A percentile compares a stretch with the other conserved stretches of the same genome.
These are phyloP conservation scores for Xylota sylvarum DNA, from an alignment of 2,888 invertebrate species.

Conservation along the genomic window DNA sequence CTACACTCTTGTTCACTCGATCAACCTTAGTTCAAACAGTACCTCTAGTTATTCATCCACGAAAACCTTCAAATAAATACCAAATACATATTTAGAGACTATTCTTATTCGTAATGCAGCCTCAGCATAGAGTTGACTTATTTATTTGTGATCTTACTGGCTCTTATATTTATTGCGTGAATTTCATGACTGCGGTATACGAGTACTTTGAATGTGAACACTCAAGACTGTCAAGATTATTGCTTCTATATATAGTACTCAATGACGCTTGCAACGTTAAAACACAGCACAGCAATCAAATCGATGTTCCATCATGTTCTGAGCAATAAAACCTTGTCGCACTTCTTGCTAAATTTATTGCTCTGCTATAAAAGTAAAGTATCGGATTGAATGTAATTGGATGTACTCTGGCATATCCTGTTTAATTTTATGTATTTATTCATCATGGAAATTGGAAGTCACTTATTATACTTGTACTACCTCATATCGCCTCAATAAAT, in stretches of 20 bases:
- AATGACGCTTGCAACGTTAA: slow-evolving; percentile 10
- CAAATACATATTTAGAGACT: not conserved
- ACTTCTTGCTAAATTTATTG: slow-evolving; percentile 17
- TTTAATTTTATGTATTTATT: slow-evolving; percentile 24
- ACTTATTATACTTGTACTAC: not conserved
- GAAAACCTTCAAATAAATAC: not conserved
- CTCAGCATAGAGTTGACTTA: not conserved
- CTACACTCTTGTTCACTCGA: too few species aligned
- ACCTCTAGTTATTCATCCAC: not conserved
- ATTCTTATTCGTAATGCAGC: not conserved
- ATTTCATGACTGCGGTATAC: slow-evolving; percentile 3
- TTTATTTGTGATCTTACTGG: not conserved
- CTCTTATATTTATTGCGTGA: not conserved
- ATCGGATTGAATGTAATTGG: slow-evolving; percentile 28
- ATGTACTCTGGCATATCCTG: not conserved
- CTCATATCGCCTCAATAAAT: not conserved
- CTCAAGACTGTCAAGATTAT: not conserved
- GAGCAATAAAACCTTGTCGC: slow-evolving; percentile 18
- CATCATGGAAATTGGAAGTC: not conserved
- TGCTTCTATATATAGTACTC: not conserved
- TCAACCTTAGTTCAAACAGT: too few species aligned
- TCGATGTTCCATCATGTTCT: slow-evolving; percentile 21
- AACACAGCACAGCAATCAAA: slow-evolving; percentile 12
- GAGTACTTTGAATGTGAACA: not conserved
- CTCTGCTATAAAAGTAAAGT: slow-evolving; percentile 9